A percentile compares a stretch with the other conserved stretches of the same genome.
phyloP scores from a whole-genome alignment of 2,797 vertebrate species.

The Macropus fuliginosus region DNA sequence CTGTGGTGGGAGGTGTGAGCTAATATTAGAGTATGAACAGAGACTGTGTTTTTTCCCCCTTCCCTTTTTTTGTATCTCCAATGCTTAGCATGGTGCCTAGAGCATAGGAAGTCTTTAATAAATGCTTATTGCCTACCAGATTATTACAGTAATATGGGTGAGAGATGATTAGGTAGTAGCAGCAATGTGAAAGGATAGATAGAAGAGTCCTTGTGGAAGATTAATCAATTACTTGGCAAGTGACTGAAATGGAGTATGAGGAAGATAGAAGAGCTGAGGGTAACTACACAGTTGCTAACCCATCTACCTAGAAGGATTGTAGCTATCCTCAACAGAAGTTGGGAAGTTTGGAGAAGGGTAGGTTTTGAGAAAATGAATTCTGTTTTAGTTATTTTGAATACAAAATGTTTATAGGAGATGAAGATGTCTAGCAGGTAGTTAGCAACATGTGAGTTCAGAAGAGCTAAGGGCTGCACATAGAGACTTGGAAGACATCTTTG shows the following conservation, averaged over 20 bases:
- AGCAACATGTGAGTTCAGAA: neutral
- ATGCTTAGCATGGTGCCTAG: neutral
- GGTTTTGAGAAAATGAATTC: too few species aligned
- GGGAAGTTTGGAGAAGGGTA: too few species aligned
- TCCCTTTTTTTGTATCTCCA: too few species aligned
- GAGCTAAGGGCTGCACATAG: neutral
- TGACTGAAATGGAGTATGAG: neutral
- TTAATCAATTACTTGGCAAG: neutral
- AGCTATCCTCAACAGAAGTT: too few species aligned
- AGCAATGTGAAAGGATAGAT: neutral
- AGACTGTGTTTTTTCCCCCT: neutral
- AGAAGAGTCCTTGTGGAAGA: neutral
- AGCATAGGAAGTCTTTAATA: neutral
- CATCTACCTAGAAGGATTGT: neutral
- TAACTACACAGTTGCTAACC: neutral
- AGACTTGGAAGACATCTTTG: neutral
- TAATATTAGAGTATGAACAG: neutral
- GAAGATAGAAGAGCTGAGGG: neutral
- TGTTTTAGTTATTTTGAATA: too few species aligned
- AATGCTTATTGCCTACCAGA: neutral
- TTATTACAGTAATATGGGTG: neutral
- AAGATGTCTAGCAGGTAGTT: neutral
- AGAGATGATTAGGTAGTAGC: neutral
- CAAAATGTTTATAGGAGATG: too few species aligned
- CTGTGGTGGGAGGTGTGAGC: neutral